Evolutionary conservation across 2,888 invertebrate species (phyloP), one percentile per base, ranked within the genome.

Genomic region (Zygogramma bicolorata): DNA sequence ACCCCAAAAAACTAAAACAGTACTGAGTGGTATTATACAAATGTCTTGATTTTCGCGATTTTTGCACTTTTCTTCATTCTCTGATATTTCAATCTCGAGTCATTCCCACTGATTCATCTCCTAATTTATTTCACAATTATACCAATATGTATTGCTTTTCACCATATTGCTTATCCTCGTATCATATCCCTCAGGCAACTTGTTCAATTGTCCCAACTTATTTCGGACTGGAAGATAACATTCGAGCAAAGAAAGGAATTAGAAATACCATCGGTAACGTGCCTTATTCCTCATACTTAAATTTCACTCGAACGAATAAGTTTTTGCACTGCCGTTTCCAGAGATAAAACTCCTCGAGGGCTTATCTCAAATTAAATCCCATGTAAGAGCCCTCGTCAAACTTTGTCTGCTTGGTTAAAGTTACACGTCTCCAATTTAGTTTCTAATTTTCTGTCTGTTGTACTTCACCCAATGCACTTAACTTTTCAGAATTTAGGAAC

Each of bases 321-420:
- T 65, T 65, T 65, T 65, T 49, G 18, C 46, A 57, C 65, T 20
- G 29, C n/a, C 65, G 53, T 65, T 65, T 57, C 53, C 31, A 27
- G 25, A 34, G 57, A 53, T 65, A 53, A 57, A 31, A 38, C 65
- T 34, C 53, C 31, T 65, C n/a, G 31, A 22, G 53, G 22, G 65
- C 65, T 65, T 65, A 65, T 65, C 65, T 57, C 38, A 57, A 65
- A 65, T 65, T 65, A 65, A 65, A 65, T 57, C 53, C 65, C 40
- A 31, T 53, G 29, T 34, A 65, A 65, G 57, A 65, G 65, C 53
- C n/a, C 38, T 53, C 65, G 27, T 49, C 57, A 53, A 27, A 57
- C 15, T 65, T 31, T 22, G 34, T 65, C 57, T 65, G 34, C 57
- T 65, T 65, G 53, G 53, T 57, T 65, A 65, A 65, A 65, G 65